Conservation (phyloP, 2,113 vertebrate species). For the Prochilodus magdalenae region DNA sequence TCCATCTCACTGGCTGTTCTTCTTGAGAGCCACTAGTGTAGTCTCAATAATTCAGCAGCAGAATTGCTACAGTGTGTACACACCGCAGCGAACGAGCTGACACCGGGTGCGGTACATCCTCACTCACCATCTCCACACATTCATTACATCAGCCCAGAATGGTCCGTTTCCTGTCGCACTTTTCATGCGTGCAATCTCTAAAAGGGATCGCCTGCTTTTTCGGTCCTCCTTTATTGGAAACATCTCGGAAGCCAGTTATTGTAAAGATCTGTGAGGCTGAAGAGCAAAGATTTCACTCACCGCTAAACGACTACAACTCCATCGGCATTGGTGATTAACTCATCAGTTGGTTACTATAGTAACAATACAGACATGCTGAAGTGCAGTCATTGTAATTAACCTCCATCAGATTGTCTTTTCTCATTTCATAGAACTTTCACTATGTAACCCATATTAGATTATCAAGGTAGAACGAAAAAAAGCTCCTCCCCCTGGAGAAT, state of each 20-base stretch:
- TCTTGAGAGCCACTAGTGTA: slow-evolving; percentile 27
- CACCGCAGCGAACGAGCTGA: slow-evolving; percentile 45
- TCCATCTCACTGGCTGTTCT: slow-evolving; percentile 32
- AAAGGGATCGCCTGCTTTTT: background rate
- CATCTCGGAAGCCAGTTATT: background rate
- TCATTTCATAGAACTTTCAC: slow-evolving; percentile 64
- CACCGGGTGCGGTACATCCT: slow-evolving; percentile 36
- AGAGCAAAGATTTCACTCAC: slow-evolving; percentile 35
- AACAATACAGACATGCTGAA: slow-evolving; percentile 65
- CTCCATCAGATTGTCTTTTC: slow-evolving; percentile 68
- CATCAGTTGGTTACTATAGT: slow-evolving; percentile 70
- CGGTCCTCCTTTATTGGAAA: background rate
- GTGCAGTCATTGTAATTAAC: slow-evolving; percentile 77
- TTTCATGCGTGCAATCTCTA: background rate
- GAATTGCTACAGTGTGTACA: slow-evolving; percentile 59
- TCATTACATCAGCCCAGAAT: slow-evolving; percentile 19
- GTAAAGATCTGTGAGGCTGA: slow-evolving; percentile 40
- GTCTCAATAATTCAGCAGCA: slow-evolving; percentile 58
- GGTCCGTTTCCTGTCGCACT: background rate
- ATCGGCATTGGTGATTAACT: slow-evolving; percentile 62
- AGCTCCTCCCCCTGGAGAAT: slow-evolving; percentile 37
- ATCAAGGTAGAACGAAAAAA: slow-evolving; percentile 50
- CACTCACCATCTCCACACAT: slow-evolving; percentile 11
- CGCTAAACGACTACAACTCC: slow-evolving; percentile 51
- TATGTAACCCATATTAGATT: slow-evolving; percentile 62